Percentiles rank a stretch among this genome's conserved stretches.
These are phyloP conservation scores for Aphaenogaster rudis DNA, from an alignment of 1,140 invertebrate genomes.

Conservation along the genomic window DNA sequence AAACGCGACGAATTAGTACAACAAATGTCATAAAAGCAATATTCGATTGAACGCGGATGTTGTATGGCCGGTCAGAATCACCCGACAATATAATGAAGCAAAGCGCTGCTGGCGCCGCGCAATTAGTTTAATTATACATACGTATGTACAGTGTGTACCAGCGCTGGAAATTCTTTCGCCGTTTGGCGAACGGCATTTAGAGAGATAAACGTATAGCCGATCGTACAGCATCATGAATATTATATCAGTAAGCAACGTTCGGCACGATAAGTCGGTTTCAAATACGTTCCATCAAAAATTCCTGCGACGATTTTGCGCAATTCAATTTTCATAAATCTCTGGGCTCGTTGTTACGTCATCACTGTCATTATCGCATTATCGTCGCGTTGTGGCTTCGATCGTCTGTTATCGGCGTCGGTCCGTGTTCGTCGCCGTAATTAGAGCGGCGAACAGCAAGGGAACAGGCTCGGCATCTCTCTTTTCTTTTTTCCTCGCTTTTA, in stretches of 20 bases:
- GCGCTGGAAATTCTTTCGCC: slow-evolving; percentile 17
- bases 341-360: background rate
- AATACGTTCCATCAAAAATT: slow-evolving; percentile 1
- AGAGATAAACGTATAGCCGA: background rate
- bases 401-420: slow-evolving; percentile 13
- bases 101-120: slow-evolving; percentile 2
- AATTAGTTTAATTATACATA: slow-evolving; percentile 56
- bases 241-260: background rate
- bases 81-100: slow-evolving; percentile 38
- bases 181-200: background rate
- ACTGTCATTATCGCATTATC: background rate
- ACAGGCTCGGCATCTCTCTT: slow-evolving; percentile 14
- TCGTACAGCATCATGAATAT: slow-evolving; percentile 5
- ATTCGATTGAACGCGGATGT: slow-evolving; percentile 33
- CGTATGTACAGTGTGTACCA: background rate
- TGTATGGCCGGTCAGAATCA: slow-evolving; percentile 1
- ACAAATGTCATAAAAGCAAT: slow-evolving; percentile 45
- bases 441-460: slow-evolving; percentile 27
- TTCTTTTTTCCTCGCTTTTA: slow-evolving; percentile 46
- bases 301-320: background rate
- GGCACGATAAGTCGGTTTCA: background rate
- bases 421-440: slow-evolving; percentile 24
- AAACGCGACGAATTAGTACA: slow-evolving; percentile 41
- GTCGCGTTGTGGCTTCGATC: slow-evolving; percentile 1
- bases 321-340: slow-evolving; percentile 21